phyloP scores from a whole-genome alignment of 2,797 vertebrate species.

The Emydoidea blandingii region DNA sequence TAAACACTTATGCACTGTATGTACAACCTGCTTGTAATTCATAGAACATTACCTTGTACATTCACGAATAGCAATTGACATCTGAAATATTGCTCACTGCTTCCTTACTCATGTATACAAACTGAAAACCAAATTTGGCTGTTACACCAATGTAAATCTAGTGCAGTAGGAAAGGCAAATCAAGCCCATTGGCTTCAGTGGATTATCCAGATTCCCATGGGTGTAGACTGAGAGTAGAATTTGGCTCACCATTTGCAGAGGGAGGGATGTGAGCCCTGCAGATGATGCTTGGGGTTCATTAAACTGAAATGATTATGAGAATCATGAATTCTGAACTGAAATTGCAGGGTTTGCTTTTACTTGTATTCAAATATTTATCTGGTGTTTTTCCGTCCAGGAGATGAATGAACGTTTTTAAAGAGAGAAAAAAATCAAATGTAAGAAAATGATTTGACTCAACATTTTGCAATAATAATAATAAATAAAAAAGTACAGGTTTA shows the following conservation, averaged over 20 bases:
- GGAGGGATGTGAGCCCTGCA: background rate
- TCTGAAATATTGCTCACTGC: background rate
- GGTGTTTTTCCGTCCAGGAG: slow-evolving; percentile 75
- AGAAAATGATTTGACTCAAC: slow-evolving; percentile 78
- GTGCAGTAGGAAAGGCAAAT: background rate
- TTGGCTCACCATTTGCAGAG: background rate
- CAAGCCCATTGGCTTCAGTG: background rate
- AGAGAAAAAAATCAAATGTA: slow-evolving; percentile 75
- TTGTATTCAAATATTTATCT: slow-evolving; percentile 57
- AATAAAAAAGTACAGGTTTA: slow-evolving; percentile 54
- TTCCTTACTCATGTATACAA: background rate
- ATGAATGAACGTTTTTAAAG: slow-evolving; percentile 68
- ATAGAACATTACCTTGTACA: background rate
- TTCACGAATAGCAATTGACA: background rate
- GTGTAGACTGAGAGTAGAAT: background rate
- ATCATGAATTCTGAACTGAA: slow-evolving; percentile 70
- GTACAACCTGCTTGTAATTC: background rate
- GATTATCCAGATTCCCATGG: background rate
- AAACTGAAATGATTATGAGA: slow-evolving; percentile 32
- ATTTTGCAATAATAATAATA: slow-evolving; percentile 67
- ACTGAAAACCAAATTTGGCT: background rate
- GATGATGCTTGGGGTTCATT: background rate
- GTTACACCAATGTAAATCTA: background rate
- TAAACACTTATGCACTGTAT: background rate
- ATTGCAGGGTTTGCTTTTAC: slow-evolving; percentile 71